A percentile compares a stretch with the other conserved stretches of the same genome.
phyloP scores from a whole-genome alignment of 2,113 vertebrate species.

The Hydrochoerus hydrochaeris region DNA sequence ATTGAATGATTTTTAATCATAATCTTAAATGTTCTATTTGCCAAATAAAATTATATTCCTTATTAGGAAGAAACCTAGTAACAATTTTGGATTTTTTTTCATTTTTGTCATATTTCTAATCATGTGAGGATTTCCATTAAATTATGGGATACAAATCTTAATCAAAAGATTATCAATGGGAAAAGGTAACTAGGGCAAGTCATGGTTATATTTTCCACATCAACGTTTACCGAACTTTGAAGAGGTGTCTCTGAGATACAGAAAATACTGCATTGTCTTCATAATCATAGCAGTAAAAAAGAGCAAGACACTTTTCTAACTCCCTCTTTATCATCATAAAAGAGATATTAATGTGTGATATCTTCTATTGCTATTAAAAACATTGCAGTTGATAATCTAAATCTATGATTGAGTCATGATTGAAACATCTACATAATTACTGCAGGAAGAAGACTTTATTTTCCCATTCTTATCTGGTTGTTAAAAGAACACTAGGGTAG shows the following conservation, averaged over 20 bases:
- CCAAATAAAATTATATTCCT: background rate
- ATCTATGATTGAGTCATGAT: background rate
- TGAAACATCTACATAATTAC: background rate
- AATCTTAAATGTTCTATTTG: background rate
- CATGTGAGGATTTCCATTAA: background rate
- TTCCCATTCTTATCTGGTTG: background rate
- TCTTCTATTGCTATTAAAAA: background rate
- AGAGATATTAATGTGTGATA: background rate
- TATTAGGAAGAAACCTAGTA: background rate
- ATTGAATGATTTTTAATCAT: background rate
- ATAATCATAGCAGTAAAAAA: background rate
- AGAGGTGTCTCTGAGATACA: background rate
- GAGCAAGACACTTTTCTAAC: background rate
- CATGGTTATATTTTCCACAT: background rate
- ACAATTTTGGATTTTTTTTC: background rate
- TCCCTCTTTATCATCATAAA: background rate
- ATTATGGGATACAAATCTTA: background rate
- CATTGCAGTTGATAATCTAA: background rate
- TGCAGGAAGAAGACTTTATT: background rate
- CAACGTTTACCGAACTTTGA: background rate
- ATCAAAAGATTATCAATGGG: background rate
- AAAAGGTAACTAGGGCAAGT: background rate
- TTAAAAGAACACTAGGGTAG: background rate
- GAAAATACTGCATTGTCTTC: background rate
- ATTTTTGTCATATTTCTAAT: background rate